A percentile compares a stretch with the other conserved stretches of the same genome.
Conservation (phyloP, 2,797 vertebrate species). For the Molossus alvarezi region DNA sequence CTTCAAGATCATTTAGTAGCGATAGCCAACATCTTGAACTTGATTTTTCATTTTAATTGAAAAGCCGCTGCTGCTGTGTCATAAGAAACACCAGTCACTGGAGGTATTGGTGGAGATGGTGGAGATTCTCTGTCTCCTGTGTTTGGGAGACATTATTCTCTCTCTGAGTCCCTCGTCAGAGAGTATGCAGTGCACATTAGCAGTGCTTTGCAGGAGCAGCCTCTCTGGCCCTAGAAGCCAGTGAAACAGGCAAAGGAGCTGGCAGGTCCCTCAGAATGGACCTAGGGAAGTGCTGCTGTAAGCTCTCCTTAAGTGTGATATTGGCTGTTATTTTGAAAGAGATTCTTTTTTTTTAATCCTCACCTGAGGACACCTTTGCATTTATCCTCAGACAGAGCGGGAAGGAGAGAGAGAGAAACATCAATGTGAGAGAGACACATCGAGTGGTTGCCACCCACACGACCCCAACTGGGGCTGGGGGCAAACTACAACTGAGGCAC, state of each 20-base stretch:
- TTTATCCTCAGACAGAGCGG: too few species aligned
- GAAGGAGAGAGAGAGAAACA: too few species aligned
- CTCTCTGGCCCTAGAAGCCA: not conserved
- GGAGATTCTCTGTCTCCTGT: not conserved
- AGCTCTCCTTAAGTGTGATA: not conserved
- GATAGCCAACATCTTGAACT: not conserved
- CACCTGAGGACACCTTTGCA: too few species aligned
- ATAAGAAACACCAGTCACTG: not conserved
- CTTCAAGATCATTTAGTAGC: not conserved
- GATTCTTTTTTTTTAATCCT: not conserved
- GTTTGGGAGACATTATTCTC: not conserved
- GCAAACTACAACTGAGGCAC: too few species aligned
- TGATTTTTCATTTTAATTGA: not conserved
- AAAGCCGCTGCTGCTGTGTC: not conserved
- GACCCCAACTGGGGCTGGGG: too few species aligned
- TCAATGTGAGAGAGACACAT: too few species aligned
- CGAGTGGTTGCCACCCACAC: too few species aligned
- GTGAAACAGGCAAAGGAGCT: not conserved
- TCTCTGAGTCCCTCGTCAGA: not conserved
- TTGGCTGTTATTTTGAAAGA: not conserved
- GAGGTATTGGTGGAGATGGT: too few species aligned
- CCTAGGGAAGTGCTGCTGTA: not conserved
- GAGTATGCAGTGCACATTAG: too few species aligned
- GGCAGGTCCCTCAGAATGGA: fast-evolving
- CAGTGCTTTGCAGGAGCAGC: not conserved